Conservation (phyloP, 2,888 invertebrate species). For the Apamea anceps region DNA sequence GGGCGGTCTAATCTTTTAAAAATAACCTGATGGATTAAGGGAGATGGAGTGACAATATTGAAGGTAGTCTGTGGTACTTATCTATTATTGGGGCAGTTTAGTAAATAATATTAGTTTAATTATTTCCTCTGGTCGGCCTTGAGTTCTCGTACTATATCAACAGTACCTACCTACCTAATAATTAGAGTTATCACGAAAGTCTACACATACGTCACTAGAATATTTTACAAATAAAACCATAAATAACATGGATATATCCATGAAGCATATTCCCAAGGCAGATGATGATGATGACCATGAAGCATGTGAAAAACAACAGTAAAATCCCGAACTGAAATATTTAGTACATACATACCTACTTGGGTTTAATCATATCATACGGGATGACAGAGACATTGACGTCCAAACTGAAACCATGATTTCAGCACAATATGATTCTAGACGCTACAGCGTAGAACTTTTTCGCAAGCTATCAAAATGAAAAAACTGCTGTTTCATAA, state of each 20-base stretch:
- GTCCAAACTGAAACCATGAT: no score
- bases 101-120: neutral
- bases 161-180: neutral
- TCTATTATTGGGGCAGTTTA: neutral
- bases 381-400: no score
- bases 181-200: slow-evolving; percentile 1
- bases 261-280: neutral
- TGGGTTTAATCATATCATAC: neutral
- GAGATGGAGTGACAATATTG: no score
- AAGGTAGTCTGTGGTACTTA: no score
- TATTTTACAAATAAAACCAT: neutral
- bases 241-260: neutral
- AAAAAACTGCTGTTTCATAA: no score
- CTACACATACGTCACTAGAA: neutral
- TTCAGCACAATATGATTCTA: no score
- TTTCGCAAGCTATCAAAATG: no score
- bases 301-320: neutral
- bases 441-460: no score
- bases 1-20: no score
- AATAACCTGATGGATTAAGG: no score
- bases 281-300: no score
- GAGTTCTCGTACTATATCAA: neutral
- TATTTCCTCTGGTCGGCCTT: neutral
- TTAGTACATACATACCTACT: neutral
- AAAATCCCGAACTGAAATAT: neutral